Conservation (phyloP, 2,888 invertebrate species). For the Junonia oenone region DNA sequence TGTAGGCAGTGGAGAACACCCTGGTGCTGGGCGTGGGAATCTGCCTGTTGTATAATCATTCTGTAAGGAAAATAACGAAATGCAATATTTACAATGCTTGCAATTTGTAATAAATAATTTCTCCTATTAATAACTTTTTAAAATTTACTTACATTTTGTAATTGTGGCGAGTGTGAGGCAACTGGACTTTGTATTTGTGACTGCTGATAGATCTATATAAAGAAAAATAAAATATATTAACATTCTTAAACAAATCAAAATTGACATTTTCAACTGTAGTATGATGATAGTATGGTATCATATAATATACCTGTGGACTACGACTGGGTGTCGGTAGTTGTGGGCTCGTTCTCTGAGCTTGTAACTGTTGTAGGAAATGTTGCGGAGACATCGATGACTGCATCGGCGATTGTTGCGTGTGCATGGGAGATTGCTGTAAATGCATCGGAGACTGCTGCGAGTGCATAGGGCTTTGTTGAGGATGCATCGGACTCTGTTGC, state of each 20-base stretch:
- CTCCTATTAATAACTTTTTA: not conserved
- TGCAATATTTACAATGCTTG: too few relatives aligned
- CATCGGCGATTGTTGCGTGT: slow-evolving; percentile 54
- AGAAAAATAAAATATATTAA: not conserved
- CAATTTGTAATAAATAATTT: not conserved
- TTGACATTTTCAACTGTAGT: too few relatives aligned
- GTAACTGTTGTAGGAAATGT: slow-evolving; percentile 52
- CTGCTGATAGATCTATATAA: slow-evolving; percentile 68
- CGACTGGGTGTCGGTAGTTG: slow-evolving; percentile 71
- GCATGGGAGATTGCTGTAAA: slow-evolving; percentile 49
- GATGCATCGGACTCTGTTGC: slow-evolving; percentile 57
- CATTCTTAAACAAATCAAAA: not conserved
- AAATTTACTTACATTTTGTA: slow-evolving; percentile 59
- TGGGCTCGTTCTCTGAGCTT: slow-evolving; percentile 69
- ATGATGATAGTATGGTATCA: slow-evolving; percentile 2
- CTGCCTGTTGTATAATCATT: slow-evolving; percentile 58
- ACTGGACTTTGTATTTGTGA: slow-evolving; percentile 74
- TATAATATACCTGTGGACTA: slow-evolving; percentile 60
- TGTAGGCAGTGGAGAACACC: slow-evolving; percentile 65
- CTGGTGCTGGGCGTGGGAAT: slow-evolving; percentile 65
- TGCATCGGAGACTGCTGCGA: slow-evolving; percentile 47
- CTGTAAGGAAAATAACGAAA: slow-evolving; percentile 33
- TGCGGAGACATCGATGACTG: slow-evolving; percentile 46
- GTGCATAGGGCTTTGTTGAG: slow-evolving; percentile 51
- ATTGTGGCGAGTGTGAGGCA: slow-evolving; percentile 69